Conservation (phyloP, 2,113 vertebrate species). For the Morone saxatilis region DNA sequence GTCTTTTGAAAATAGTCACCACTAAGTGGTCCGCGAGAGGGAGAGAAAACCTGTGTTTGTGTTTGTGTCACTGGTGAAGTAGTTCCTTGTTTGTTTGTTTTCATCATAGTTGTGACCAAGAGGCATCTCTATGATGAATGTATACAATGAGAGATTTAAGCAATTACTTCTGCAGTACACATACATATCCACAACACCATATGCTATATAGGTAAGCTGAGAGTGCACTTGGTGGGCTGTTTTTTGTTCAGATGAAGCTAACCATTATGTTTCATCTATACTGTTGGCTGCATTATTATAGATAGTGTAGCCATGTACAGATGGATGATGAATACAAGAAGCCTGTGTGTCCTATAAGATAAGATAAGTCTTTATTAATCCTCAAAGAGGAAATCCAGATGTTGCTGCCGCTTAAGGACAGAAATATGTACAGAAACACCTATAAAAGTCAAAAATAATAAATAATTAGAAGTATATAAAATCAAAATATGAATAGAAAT, state of each 20-base stretch:
- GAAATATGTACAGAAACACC: too few relatives aligned
- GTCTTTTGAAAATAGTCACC: slow-evolving; percentile 11
- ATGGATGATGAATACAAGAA: neutral
- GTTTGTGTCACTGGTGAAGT: slow-evolving; percentile 9
- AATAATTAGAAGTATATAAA: neutral
- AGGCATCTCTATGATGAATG: neutral
- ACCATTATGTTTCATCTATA: too few relatives aligned
- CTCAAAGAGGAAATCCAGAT: too few relatives aligned
- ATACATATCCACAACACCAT: neutral
- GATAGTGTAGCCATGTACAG: neutral
- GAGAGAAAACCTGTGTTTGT: slow-evolving; percentile 7
- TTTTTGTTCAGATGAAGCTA: neutral
- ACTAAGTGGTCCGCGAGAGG: neutral
- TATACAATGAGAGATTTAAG: neutral
- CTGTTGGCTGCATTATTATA: too few relatives aligned
- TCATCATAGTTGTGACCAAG: neutral
- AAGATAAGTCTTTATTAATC: too few relatives aligned
- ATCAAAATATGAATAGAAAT: neutral
- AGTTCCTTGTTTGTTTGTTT: neutral
- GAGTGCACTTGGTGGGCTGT: neutral
- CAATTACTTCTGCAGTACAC: neutral
- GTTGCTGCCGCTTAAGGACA: too few relatives aligned
- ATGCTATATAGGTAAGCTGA: neutral
- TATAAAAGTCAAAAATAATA: neutral
- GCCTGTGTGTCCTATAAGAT: too few relatives aligned